These are phyloP conservation scores for Beris chalybata DNA, from an alignment of 2,888 invertebrate species.

Conservation along the genomic window DNA sequence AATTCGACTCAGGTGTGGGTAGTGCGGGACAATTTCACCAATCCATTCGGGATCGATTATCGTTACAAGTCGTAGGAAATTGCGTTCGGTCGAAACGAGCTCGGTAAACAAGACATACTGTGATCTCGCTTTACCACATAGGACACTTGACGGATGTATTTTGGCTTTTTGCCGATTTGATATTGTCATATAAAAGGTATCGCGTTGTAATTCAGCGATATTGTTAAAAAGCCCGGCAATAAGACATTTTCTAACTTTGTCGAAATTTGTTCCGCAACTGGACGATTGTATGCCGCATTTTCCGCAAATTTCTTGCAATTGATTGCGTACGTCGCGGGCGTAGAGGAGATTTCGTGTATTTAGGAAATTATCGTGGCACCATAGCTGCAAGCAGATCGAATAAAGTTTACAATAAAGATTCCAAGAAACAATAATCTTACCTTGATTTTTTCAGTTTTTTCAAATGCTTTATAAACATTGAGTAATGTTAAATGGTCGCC, in stretches of 20 bases:
- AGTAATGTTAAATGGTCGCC: conserved; percentile 92
- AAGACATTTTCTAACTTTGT: conserved; percentile 76
- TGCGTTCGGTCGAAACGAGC: conserved; percentile 80
- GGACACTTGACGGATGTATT: conserved; percentile 82
- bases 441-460: conserved; percentile 70
- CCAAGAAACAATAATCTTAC: conserved; percentile 49
- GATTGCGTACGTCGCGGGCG: conserved; percentile 77
- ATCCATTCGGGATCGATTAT: conserved; percentile 82
- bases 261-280: conserved; percentile 67
- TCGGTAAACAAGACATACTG: conserved; percentile 80
- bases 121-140: conserved; percentile 65
- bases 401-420: too few relatives aligned
- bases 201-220: conserved; percentile 75
- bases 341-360: conserved; percentile 80
- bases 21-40: conserved; percentile 61
- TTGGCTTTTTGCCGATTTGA: conserved; percentile 66
- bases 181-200: conserved; percentile 71
- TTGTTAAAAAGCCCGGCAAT: conserved; percentile 82
- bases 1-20: conserved; percentile 26
- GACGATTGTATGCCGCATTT: conserved; percentile 63
- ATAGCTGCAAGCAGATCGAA: conserved; percentile 53
- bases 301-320: conserved; percentile 72
- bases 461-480: conserved; percentile 83
- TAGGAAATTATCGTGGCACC: conserved; percentile 89
- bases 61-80: conserved; percentile 78